Evolutionary conservation across 2,888 invertebrate genomes (phyloP).

Genomic region (Drosophila algonquin): DNA sequence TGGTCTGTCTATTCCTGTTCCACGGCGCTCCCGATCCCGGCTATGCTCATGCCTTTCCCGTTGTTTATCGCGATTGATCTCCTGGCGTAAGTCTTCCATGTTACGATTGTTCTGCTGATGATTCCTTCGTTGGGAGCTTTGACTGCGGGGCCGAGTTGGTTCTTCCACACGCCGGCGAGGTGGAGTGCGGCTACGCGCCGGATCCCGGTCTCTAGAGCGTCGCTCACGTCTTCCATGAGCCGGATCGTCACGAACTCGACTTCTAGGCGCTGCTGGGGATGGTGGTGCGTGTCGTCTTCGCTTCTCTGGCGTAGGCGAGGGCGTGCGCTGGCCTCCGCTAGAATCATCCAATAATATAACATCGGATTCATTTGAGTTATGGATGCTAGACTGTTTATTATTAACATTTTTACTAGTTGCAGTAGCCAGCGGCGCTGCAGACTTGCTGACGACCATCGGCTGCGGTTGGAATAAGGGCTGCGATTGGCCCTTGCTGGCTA

Average conservation of each 20-base stretch:
- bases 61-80: conserved; percentile 84
- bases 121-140: conserved; percentile 81
- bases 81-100: conserved; percentile 84
- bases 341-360: conserved; percentile 88
- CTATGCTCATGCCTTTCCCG: conserved; percentile 84
- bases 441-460: conserved; percentile 44
- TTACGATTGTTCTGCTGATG: conserved; percentile 81
- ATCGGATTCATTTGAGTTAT: conserved; percentile 84
- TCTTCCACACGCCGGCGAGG: conserved; percentile 60
- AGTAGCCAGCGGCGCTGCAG: conserved; percentile 72
- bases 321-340: conserved; percentile 86
- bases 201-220: conserved; percentile 38
- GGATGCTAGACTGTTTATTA: conserved; percentile 81
- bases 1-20: conserved; percentile 46
- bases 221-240: conserved; percentile 40
- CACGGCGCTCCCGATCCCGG: conserved; percentile 82
- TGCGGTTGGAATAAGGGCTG: conserved; percentile 16
- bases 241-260: conserved; percentile 52
- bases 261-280: conserved; percentile 42
- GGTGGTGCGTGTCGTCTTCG: conserved; percentile 62
- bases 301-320: conserved; percentile 81
- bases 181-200: conserved; percentile 59
- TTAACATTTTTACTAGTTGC: conserved; percentile 84
- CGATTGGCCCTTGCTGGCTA: background rate
- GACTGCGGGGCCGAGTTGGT: conserved; percentile 55